Conservation (phyloP, 1,140 invertebrate genomes). For the Drosophila setifemur region DNA sequence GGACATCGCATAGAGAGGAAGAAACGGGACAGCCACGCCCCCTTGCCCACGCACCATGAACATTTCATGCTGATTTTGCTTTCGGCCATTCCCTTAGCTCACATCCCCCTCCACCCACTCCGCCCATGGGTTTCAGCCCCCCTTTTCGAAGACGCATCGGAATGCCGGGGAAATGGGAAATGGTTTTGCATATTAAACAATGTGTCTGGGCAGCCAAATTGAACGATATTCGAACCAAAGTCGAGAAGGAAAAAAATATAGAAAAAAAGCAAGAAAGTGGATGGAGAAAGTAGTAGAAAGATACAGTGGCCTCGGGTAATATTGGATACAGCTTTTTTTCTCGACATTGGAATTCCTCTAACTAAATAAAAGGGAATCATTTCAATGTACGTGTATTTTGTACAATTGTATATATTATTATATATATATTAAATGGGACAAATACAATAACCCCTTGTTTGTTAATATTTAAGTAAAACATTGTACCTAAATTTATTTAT, state of each 20-base stretch:
- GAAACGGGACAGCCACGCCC: conserved; percentile 2
- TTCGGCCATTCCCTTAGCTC: conserved; percentile 50
- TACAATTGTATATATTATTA: too few relatives aligned
- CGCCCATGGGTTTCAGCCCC: too few relatives aligned
- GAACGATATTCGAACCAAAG: conserved; percentile 37
- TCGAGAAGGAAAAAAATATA: conserved; percentile 7
- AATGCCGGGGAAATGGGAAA: conserved; percentile 62
- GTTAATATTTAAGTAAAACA: not conserved
- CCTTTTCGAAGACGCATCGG: conserved; percentile 53
- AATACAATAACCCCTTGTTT: too few relatives aligned
- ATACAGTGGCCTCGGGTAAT: not conserved
- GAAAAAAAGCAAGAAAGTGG: not conserved
- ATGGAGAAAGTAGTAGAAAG: not conserved
- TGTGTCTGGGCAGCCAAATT: conserved; percentile 60
- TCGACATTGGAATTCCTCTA: too few relatives aligned
- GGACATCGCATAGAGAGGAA: conserved; percentile 18
- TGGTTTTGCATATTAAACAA: conserved; percentile 81
- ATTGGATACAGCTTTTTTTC: not conserved
- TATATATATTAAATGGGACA: too few relatives aligned
- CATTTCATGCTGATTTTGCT: conserved; percentile 77
- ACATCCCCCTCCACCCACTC: not conserved
- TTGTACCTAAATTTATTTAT: not conserved
- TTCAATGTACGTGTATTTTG: too few relatives aligned
- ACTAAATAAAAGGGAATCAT: too few relatives aligned
- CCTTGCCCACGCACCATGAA: conserved; percentile 51